phyloP scores from a whole-genome alignment of 2,797 vertebrate genomes.

The Molossus alvarezi region DNA sequence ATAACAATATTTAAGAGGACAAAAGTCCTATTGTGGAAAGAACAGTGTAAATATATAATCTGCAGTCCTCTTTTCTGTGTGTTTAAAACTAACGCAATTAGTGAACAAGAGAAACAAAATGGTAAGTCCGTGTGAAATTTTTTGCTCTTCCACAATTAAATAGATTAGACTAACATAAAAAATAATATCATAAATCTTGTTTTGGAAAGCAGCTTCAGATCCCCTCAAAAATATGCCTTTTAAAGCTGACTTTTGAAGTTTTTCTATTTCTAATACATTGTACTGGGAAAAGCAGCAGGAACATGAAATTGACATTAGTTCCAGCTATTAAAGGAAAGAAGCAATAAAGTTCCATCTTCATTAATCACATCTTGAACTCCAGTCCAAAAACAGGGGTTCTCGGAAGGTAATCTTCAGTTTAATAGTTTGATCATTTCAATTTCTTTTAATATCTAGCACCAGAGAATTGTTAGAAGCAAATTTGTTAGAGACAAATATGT shows the following conservation, averaged over 20 bases:
- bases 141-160: not conserved
- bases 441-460: conserved; percentile 40
- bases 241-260: not conserved
- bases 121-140: not conserved
- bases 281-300: conserved; percentile 50
- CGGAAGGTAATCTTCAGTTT: conserved; percentile 47
- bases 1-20: not conserved
- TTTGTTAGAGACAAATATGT: conserved; percentile 4
- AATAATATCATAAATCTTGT: not conserved
- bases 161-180: not conserved
- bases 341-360: not conserved
- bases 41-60: not conserved
- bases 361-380: conserved; percentile 22
- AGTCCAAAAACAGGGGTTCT: conserved; percentile 4
- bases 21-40: not conserved
- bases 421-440: conserved; percentile 57
- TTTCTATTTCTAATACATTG: not conserved
- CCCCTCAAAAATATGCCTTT: not conserved
- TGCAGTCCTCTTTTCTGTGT: not conserved
- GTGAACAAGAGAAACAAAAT: conserved; percentile 8
- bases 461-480: conserved; percentile 20
- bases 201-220: conserved; percentile 6
- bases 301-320: conserved; percentile 56
- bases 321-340: conserved; percentile 48
- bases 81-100: not conserved